Evolutionary conservation across 1,140 invertebrate genomes (phyloP).

Genomic region (Drosophila sturtevanti): DNA sequence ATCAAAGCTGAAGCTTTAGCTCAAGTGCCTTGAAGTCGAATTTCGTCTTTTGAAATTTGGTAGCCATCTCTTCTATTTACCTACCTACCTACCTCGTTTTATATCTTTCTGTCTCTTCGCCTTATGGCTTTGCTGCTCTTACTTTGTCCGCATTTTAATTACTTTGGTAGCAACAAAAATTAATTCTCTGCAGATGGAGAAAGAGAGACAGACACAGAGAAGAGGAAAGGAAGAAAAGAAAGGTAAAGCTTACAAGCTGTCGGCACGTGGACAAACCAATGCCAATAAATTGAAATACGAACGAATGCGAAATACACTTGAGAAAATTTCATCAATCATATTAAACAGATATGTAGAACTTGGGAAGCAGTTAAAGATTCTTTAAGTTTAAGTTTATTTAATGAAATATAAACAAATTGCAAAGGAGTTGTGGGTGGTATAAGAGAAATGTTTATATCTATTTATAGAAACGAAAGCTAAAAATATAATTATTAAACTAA

Average conservation of each 20-base stretch:
- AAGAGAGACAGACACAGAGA: neutral
- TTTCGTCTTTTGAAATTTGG: slow-evolving; percentile 47
- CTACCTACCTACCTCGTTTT: slow-evolving; percentile 9
- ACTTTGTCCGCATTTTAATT: slow-evolving; percentile 65
- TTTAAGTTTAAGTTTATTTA: too few species aligned
- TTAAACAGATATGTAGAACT: too few species aligned
- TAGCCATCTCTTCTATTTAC: slow-evolving; percentile 6
- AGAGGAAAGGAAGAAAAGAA: neutral
- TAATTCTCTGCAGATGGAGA: slow-evolving; percentile 34
- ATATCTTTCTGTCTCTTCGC: neutral
- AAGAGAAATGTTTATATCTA: too few species aligned
- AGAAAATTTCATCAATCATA: neutral
- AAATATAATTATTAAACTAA: too few species aligned
- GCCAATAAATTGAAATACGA: neutral
- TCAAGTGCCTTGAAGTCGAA: slow-evolving; percentile 38
- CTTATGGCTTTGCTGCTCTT: neutral
- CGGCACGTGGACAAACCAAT: slow-evolving; percentile 63
- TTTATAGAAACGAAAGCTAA: too few species aligned
- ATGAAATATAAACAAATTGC: too few species aligned
- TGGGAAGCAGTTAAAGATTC: too few species aligned
- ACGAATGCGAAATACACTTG: slow-evolving; percentile 21
- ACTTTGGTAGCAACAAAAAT: slow-evolving; percentile 62
- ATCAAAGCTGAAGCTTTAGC: slow-evolving; percentile 20
- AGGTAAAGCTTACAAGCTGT: slow-evolving; percentile 48
- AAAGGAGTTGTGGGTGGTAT: too few species aligned